Conservation (phyloP, 1,140 invertebrate species). For the Aporrectodea caliginosa region DNA sequence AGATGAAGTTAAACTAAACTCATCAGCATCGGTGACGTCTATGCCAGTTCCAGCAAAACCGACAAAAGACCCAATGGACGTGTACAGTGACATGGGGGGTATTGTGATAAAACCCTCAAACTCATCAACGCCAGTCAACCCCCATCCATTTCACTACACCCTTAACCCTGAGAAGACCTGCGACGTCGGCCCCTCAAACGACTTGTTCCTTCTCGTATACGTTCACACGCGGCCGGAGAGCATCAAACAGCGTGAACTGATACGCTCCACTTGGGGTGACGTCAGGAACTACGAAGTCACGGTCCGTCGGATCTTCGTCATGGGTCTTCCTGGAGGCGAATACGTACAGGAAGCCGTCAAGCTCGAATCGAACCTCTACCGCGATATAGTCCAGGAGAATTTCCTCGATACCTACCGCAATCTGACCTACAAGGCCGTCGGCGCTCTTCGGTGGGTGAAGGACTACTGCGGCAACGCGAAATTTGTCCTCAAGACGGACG, state of each 20-base stretch:
- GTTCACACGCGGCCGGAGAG: constrained; percentile 47
- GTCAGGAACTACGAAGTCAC: constrained; percentile 25
- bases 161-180: constrained; percentile 10
- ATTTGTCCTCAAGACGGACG: constrained; percentile 57
- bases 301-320: constrained; percentile 62
- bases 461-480: constrained; percentile 63
- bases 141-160: constrained; percentile 17
- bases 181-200: constrained; percentile 2
- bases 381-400: constrained; percentile 73
- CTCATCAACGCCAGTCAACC: constrained; percentile 8
- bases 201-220: constrained; percentile 36
- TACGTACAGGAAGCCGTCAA: constrained; percentile 57
- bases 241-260: constrained; percentile 43
- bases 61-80: not conserved
- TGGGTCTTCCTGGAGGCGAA: constrained; percentile 61
- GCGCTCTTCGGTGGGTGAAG: constrained; percentile 73
- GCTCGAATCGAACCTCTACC: constrained; percentile 61
- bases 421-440: constrained; percentile 80
- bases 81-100: not conserved
- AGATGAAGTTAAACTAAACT: too few species aligned
- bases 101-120: not conserved
- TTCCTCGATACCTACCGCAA: constrained; percentile 75
- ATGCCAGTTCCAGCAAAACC: too few species aligned
- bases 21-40: too few species aligned
- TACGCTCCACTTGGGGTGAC: constrained; percentile 52